phyloP scores from a whole-genome alignment of 2,797 vertebrate genomes.

The Phataginus tricuspis region DNA sequence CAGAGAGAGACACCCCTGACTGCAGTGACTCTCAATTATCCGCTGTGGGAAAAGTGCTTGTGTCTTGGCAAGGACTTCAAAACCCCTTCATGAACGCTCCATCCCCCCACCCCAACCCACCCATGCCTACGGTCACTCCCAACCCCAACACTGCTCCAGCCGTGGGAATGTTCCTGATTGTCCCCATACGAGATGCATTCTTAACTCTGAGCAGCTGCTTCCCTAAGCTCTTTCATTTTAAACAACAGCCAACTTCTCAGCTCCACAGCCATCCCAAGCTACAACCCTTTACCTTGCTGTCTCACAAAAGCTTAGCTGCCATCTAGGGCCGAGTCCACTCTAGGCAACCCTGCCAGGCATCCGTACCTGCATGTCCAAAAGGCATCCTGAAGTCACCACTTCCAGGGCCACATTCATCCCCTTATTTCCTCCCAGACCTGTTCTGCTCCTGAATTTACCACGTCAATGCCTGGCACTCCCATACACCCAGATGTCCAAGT shows the following conservation, averaged over 20 bases:
- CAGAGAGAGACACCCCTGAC: neutral
- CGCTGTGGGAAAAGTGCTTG: neutral
- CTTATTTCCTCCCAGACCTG: neutral
- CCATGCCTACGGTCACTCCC: neutral
- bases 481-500: neutral
- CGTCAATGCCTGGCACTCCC: neutral
- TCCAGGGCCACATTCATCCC: neutral
- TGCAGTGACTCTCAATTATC: neutral
- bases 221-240: neutral
- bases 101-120: too few relatives aligned
- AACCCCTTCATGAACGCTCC: neutral
- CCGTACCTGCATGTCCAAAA: neutral
- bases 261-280: neutral
- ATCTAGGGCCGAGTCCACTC: neutral
- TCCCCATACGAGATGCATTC: rapidly evolving
- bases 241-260: neutral
- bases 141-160: neutral
- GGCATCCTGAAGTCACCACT: neutral
- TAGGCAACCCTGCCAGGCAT: neutral
- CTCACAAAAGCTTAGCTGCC: neutral
- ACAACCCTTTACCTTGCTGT: neutral
- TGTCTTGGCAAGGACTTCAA: neutral
- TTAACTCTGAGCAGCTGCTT: neutral
- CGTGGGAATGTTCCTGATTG: too few relatives aligned
- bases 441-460: neutral